Conservation (phyloP, 2,797 vertebrate species). For the Varecia variegata region DNA sequence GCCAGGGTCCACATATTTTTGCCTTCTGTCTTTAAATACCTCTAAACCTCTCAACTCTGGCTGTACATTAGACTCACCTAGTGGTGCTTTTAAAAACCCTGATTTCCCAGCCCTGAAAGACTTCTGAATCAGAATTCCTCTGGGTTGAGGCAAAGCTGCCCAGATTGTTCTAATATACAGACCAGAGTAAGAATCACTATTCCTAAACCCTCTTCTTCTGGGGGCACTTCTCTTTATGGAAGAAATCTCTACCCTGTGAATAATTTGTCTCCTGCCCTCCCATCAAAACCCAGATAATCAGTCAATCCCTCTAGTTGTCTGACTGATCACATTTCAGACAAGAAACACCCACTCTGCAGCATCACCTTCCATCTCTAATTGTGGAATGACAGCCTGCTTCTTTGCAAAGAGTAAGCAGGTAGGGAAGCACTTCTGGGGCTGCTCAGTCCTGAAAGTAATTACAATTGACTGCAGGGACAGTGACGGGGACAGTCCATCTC, state of each 20-base stretch:
- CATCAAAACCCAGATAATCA: background rate
- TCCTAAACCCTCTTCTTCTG: background rate
- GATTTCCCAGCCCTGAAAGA: background rate
- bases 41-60: background rate
- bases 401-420: conserved; percentile 19
- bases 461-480: background rate
- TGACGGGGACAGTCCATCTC: too few species aligned
- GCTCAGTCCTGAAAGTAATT: background rate
- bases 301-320: background rate
- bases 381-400: background rate
- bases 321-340: background rate
- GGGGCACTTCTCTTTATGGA: background rate
- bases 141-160: background rate
- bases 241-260: background rate
- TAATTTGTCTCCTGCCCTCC: background rate
- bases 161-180: background rate
- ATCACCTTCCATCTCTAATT: conserved; percentile 29
- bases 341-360: background rate
- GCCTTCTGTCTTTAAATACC: background rate
- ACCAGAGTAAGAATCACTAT: background rate
- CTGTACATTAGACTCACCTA: background rate
- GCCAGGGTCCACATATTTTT: background rate
- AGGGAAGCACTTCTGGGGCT: background rate
- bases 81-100: background rate
- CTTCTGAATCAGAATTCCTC: background rate